Base-by-base conservation (phyloP, 2,797 vertebrate species). In the Apodemus agrarius region DNA sequence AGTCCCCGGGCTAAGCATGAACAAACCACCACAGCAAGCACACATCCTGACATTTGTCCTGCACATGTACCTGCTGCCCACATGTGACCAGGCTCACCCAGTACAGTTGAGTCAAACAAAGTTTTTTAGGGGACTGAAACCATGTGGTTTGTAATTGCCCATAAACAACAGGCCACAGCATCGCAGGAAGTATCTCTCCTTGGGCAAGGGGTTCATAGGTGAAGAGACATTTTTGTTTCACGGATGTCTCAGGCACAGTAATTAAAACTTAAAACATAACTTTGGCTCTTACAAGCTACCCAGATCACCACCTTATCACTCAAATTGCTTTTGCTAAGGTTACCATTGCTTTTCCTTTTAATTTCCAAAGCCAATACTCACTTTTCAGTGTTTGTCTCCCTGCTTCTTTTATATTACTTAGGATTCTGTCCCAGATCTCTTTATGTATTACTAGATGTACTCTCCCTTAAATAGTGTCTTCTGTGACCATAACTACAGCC, bases 271-370 rank as follows among this genome's bases (percentile, higher is more conserved):
- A 75, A 76, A 76, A 14, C 40, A 76, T 46, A 46, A 16, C 26
- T 76, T 76, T 76, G 13, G 75, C 43, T 76, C 75, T 76, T 31
- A 29, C 2, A 76, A 49, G 29, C 61, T 67, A 89, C 2, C 16
- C 63, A 86, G 75, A 59, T 29, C 22, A 65, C 5, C n/a, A 57
- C 34, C 26, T 9, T 65, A 52, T 85, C 31, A 75, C 8, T 52
- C 72, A 83, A 81, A 72, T 29, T 85, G 74, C 52, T 97, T 93
- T 89, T 95, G 89, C 57, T 89, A 80, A 82, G 57, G 6, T 83
- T 37, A 85, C 79, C 3, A 22, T 40, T 61, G 29, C 16, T 85
- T 31, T 29, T 31, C 59, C 24, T 95, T 84, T 79, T 85, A 46
- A 80, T 91, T 90, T 91, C 17, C 81, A 93, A 88, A 93, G 74